Conservation (phyloP, 1,140 invertebrate genomes). For the Drosophila ironensis region DNA sequence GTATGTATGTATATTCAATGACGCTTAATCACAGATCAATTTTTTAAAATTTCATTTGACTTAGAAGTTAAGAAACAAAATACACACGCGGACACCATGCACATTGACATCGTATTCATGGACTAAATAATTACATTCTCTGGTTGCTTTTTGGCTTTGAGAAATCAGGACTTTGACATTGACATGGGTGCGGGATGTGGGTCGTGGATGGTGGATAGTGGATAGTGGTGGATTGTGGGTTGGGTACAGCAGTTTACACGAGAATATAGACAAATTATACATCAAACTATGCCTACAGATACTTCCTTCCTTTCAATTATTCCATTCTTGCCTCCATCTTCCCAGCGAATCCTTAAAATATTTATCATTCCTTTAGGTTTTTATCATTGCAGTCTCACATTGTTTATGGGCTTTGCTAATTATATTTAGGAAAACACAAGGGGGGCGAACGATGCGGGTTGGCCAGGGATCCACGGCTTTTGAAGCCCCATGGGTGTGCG, state of each 20-base stretch:
- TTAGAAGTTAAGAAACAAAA: slow-evolving; percentile 79
- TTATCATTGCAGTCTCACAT: slow-evolving; percentile 74
- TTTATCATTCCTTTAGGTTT: slow-evolving; percentile 24
- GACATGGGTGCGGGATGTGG: no score
- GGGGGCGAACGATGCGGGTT: slow-evolving; percentile 5
- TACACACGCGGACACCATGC: slow-evolving; percentile 11
- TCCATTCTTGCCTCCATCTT: slow-evolving; percentile 11
- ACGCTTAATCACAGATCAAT: slow-evolving; percentile 80
- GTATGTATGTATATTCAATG: slow-evolving; percentile 68
- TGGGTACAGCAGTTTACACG: not conserved
- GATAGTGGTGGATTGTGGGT: slow-evolving; percentile 6
- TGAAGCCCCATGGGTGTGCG: slow-evolving; percentile 40
- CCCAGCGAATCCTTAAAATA: slow-evolving; percentile 30
- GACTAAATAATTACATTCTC: slow-evolving; percentile 40
- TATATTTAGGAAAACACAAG: slow-evolving; percentile 15
- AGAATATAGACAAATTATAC: slow-evolving; percentile 27
- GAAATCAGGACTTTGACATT: slow-evolving; percentile 21
- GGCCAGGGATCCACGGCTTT: slow-evolving; percentile 24
- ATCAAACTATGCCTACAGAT: slow-evolving; percentile 42
- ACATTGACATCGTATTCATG: not conserved
- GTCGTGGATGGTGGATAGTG: no score
- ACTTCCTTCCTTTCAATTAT: not conserved
- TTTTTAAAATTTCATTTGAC: slow-evolving; percentile 78
- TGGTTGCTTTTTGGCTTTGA: slow-evolving; percentile 39
- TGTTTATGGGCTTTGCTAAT: slow-evolving; percentile 67